Percentiles rank a stretch among this genome's conserved stretches.
Evolutionary conservation across 2,888 invertebrate species (phyloP).

Genomic region (Meliscaeva auricollis): DNA sequence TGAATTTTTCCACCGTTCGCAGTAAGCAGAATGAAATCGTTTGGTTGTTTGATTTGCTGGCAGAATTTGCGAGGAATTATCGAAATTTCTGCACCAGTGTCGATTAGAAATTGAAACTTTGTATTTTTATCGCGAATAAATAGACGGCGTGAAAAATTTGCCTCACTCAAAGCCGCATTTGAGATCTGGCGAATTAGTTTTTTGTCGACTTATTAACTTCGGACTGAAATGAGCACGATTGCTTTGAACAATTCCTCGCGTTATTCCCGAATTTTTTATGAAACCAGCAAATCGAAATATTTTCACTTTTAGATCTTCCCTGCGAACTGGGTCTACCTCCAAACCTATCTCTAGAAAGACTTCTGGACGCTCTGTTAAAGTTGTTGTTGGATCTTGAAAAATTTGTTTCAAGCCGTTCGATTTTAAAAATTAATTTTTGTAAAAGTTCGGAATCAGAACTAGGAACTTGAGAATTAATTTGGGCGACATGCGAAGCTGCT

Average conservation of each 20-base stretch:
- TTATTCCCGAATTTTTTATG: not conserved
- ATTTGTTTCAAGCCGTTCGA: not conserved
- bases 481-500: not conserved
- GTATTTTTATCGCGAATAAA: constrained; percentile 10
- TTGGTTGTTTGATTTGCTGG: constrained; percentile 1
- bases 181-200: constrained; percentile 26
- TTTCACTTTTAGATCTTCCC: not conserved
- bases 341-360: not conserved
- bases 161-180: constrained; percentile 37
- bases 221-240: not conserved
- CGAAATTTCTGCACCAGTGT: constrained; percentile 32
- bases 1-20: constrained; percentile 41
- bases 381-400: not conserved
- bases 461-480: not conserved
- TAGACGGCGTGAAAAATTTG: constrained; percentile 34
- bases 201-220: not conserved
- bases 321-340: not conserved
- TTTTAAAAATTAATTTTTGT: constrained; percentile 6
- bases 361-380: not conserved
- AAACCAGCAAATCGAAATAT: not conserved
- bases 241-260: not conserved
- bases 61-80: constrained; percentile 38
- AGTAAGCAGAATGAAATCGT: constrained; percentile 39
- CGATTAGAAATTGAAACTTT: constrained; percentile 20
- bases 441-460: not conserved